Conservation (phyloP, 2,113 vertebrate genomes). For the Pardalotus punctatus region DNA sequence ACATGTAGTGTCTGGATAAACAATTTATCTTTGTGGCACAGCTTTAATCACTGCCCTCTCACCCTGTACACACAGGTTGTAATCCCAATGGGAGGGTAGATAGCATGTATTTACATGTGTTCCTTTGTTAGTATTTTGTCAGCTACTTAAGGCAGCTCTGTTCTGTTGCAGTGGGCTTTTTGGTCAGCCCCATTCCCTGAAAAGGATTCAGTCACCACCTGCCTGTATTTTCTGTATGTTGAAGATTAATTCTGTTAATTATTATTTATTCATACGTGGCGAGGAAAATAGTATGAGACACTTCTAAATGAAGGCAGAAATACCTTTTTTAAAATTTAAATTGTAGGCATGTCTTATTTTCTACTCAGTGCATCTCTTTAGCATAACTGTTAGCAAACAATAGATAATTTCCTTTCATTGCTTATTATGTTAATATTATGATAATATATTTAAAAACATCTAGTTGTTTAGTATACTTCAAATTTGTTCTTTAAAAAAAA, state of each 20-base stretch:
- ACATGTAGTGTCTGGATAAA: conserved; percentile 65
- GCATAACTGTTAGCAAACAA: conserved; percentile 84
- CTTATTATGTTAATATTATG: conserved; percentile 87
- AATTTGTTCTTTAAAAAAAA: conserved; percentile 74
- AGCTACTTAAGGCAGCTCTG: conserved; percentile 73
- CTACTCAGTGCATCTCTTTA: conserved; percentile 77
- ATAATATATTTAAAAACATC: conserved; percentile 85
- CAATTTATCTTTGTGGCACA: conserved; percentile 77
- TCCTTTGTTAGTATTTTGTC: conserved; percentile 85
- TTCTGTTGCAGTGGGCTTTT: conserved; percentile 63
- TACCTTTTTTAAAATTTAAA: conserved; percentile 75
- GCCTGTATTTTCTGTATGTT: conserved; percentile 67
- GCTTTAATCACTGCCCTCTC: conserved; percentile 75
- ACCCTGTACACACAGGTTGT: conserved; percentile 84
- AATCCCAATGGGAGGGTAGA: conserved; percentile 82
- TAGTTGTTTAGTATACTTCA: conserved; percentile 81
- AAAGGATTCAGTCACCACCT: conserved; percentile 59
- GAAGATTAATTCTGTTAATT: conserved; percentile 76
- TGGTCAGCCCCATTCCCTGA: conserved; percentile 63
- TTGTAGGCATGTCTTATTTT: conserved; percentile 82
- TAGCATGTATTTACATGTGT: conserved; percentile 89
- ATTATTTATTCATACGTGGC: conserved; percentile 74
- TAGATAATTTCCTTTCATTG: conserved; percentile 83
- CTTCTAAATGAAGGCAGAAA: conserved; percentile 77
- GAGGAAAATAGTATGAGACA: conserved; percentile 70